Percentiles rank a stretch among this genome's conserved stretches.
phyloP scores from a whole-genome alignment of 2,888 invertebrate species.

The Tribolium freemani region DNA sequence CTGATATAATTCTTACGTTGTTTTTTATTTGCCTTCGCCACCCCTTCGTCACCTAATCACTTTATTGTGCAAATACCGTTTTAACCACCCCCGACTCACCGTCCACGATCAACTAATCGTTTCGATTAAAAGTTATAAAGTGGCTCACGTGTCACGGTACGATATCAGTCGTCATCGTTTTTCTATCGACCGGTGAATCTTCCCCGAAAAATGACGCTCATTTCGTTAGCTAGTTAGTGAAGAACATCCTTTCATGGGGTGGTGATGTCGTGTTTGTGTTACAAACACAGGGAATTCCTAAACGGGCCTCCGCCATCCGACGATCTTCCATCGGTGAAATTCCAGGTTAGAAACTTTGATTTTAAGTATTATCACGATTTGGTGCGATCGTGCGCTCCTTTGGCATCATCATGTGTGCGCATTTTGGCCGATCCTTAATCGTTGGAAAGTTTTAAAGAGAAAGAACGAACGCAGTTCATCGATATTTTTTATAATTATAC shows the following conservation, averaged over 20 bases:
- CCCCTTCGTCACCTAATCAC: not conserved
- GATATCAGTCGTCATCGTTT: conserved; percentile 8
- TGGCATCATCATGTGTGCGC: not conserved
- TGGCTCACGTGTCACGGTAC: conserved; percentile 8
- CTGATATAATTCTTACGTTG: not conserved
- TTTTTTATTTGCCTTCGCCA: not conserved
- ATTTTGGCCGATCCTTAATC: not conserved
- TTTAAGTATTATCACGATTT: not conserved
- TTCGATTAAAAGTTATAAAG: not conserved
- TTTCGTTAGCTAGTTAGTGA: conserved; percentile 9
- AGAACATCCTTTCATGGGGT: not conserved
- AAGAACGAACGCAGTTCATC: not conserved
- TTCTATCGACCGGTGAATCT: conserved; percentile 22
- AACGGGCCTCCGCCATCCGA: not conserved
- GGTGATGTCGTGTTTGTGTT: conserved; percentile 33
- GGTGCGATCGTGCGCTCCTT: not conserved
- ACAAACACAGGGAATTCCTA: conserved; percentile 7
- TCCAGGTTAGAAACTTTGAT: conserved; percentile 13
- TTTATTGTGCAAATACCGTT: not conserved
- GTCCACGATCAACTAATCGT: not conserved
- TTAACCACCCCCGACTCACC: not conserved
- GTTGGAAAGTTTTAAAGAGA: not conserved
- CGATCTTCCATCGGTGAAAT: conserved; percentile 25
- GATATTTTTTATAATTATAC: not conserved
- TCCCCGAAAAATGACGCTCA: conserved; percentile 16